Conservation (phyloP, 2,888 invertebrate species). For the Frankliniella fusca region DNA sequence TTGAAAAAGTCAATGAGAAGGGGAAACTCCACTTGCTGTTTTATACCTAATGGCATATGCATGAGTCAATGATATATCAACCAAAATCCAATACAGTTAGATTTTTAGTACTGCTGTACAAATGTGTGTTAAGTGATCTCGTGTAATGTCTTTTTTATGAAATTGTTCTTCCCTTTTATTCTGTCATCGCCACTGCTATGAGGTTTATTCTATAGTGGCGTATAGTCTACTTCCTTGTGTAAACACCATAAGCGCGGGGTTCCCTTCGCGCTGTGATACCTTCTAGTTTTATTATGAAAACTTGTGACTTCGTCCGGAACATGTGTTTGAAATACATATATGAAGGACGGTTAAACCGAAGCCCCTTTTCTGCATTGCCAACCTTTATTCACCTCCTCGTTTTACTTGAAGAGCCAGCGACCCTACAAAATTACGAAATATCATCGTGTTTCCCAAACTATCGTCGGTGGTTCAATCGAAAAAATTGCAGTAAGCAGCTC, state of each 20-base stretch:
- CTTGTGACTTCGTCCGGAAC: not conserved
- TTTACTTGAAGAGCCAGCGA: too few relatives aligned
- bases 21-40: not conserved
- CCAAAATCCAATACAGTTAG: not conserved
- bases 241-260: not conserved
- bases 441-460: not conserved
- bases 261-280: not conserved
- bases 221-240: not conserved
- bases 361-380: too few relatives aligned
- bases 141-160: not conserved
- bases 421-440: too few relatives aligned
- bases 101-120: not conserved
- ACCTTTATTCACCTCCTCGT: too few relatives aligned
- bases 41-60: not conserved
- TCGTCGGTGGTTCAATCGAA: not conserved
- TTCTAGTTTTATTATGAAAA: conserved; percentile 4
- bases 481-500: not conserved
- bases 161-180: not conserved
- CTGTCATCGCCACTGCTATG: not conserved
- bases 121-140: not conserved
- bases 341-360: not conserved
- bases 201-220: not conserved
- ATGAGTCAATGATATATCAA: not conserved
- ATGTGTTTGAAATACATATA: conserved; percentile 4
- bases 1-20: not conserved